These are phyloP conservation scores for Temnothorax rugatulus DNA, from an alignment of 2,888 invertebrate genomes.

Conservation along the genomic window DNA sequence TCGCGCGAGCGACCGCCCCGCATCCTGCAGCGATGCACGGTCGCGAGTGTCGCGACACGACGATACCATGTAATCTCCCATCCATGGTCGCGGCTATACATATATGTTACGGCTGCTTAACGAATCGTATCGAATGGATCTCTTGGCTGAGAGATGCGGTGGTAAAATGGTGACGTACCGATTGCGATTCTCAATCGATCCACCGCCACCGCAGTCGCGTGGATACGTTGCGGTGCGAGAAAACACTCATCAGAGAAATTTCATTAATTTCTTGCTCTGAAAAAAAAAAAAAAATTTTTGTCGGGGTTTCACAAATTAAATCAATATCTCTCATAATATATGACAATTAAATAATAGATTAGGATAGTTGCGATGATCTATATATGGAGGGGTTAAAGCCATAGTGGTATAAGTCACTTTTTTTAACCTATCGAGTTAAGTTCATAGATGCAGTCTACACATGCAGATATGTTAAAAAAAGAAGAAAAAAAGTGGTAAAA, in stretches of 20 bases:
- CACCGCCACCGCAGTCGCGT: neutral
- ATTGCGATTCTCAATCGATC: too few species aligned
- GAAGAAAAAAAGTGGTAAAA: too few species aligned
- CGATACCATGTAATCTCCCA: conserved; percentile 48
- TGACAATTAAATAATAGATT: too few species aligned
- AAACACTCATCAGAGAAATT: neutral
- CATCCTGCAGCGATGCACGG: conserved; percentile 61
- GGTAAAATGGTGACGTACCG: too few species aligned
- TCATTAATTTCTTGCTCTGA: too few species aligned
- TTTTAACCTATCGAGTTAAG: too few species aligned
- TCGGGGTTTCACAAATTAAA: neutral
- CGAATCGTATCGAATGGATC: conserved; percentile 54
- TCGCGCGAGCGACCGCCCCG: conserved; percentile 73
- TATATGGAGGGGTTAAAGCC: too few species aligned
- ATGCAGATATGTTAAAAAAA: too few species aligned
- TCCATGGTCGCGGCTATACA: neutral
- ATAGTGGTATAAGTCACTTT: too few species aligned
- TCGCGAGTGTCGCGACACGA: conserved; percentile 17
- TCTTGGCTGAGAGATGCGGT: conserved; percentile 9
- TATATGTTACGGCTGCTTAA: neutral
- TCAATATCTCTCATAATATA: neutral
- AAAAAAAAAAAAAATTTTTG: too few species aligned
- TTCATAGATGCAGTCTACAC: too few species aligned
- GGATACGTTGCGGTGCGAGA: neutral
- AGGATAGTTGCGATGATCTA: too few species aligned